These are phyloP conservation scores for Doryteuthis pealeii DNA, from an alignment of 1,140 invertebrate genomes.

Conservation along the genomic window DNA sequence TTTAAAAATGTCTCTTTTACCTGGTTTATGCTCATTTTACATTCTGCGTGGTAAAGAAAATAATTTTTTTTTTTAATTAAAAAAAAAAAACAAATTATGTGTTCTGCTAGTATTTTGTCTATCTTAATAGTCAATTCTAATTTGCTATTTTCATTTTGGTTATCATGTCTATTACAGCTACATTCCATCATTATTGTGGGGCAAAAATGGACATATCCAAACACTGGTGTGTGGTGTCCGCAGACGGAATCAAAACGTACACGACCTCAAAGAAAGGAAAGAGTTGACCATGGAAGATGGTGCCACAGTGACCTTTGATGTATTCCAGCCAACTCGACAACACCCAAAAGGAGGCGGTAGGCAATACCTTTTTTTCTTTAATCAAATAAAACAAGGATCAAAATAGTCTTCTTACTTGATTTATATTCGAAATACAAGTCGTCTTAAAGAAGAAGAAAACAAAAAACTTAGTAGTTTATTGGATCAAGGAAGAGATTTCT, in stretches of 20 bases:
- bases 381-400: too few relatives aligned
- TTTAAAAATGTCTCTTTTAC: too few relatives aligned
- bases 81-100: too few relatives aligned
- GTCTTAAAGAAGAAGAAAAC: too few relatives aligned
- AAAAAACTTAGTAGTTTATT: too few relatives aligned
- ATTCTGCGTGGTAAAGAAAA: too few relatives aligned
- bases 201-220: constrained; percentile 90
- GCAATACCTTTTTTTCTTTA: background rate
- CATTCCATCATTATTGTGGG: constrained; percentile 86
- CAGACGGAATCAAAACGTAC: constrained; percentile 80
- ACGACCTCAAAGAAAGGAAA: constrained; percentile 79
- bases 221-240: constrained; percentile 88
- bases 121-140: too few relatives aligned
- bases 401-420: background rate
- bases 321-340: constrained; percentile 77
- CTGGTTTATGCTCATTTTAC: too few relatives aligned
- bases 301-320: constrained; percentile 87
- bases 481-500: too few relatives aligned
- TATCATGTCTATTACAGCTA: constrained; percentile 68
- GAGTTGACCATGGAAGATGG: constrained; percentile 75
- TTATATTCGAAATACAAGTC: background rate
- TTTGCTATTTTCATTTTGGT: constrained; percentile 28
- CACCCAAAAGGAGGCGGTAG: constrained; percentile 42
- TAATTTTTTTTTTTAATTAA: too few relatives aligned
- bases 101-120: too few relatives aligned